Evolutionary conservation across 2,888 invertebrate species (phyloP).

Genomic region (Brachyptera putata): DNA sequence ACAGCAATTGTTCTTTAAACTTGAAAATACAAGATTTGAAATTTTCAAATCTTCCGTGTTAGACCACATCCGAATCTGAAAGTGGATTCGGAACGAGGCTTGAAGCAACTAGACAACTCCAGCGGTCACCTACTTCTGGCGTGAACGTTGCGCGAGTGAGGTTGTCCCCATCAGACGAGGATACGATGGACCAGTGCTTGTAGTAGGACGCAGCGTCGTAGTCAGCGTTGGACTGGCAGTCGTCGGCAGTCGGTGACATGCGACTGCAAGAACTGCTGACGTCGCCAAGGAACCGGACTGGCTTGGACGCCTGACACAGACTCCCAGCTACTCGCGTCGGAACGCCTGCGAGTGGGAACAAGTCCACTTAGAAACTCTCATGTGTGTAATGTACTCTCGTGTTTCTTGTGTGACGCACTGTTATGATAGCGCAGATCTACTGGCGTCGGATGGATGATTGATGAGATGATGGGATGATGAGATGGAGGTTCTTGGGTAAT

Average conservation of each 20-base stretch:
- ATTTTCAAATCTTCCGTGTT: too few species aligned
- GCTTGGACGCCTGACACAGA: constrained; percentile 20
- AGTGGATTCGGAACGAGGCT: too few species aligned
- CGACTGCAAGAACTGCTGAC: constrained; percentile 24
- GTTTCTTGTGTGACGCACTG: too few species aligned
- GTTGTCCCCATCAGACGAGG: constrained; percentile 17
- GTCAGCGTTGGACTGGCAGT: constrained; percentile 36
- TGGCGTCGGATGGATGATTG: too few species aligned
- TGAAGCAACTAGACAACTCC: too few species aligned
- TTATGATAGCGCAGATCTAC: too few species aligned
- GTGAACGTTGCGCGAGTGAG: not conserved
- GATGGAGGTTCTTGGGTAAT: too few species aligned
- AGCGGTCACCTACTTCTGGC: not conserved
- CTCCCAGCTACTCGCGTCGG: constrained; percentile 16
- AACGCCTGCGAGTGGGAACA: constrained; percentile 25
- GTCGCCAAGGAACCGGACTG: constrained; percentile 24
- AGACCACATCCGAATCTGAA: too few species aligned
- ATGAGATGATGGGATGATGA: too few species aligned
- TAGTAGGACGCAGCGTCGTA: constrained; percentile 21
- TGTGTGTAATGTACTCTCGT: too few species aligned
- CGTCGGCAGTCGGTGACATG: not conserved
- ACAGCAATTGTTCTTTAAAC: too few species aligned
- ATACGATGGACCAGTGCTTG: constrained; percentile 16
- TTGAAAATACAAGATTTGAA: too few species aligned
- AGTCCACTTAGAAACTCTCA: not conserved